Conservation (phyloP, 2,797 vertebrate genomes). For the Falco cherrug region DNA sequence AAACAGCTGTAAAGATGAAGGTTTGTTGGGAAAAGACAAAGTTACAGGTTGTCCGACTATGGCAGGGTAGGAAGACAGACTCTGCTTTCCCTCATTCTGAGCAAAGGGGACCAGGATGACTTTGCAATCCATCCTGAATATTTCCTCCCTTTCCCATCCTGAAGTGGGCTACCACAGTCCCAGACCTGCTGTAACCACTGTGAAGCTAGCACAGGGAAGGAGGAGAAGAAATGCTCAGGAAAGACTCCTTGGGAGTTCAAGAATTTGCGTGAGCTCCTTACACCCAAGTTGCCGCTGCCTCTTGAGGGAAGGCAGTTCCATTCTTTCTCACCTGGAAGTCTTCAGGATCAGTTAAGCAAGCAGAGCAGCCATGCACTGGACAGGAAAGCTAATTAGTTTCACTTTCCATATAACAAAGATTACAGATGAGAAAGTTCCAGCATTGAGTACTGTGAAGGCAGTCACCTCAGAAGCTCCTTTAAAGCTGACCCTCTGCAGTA, state of each 20-base stretch:
- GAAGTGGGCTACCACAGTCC: neutral
- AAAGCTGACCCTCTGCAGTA: neutral
- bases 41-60: rapidly evolving
- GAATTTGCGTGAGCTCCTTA: neutral
- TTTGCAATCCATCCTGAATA: neutral
- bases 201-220: neutral
- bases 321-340: neutral
- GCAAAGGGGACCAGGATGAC: neutral
- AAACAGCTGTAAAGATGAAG: neutral
- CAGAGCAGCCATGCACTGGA: neutral
- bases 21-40: neutral
- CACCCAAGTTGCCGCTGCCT: neutral
- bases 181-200: neutral
- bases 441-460: neutral
- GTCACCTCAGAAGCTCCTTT: neutral
- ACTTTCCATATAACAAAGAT: neutral
- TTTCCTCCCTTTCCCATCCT: neutral
- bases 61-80: neutral
- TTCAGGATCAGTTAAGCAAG: neutral
- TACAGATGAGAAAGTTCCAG: neutral
- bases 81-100: neutral
- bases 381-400: neutral
- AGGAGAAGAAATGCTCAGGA: neutral
- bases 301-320: neutral
- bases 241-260: neutral